phyloP scores from a whole-genome alignment of 2,888 invertebrate species.

The Caenorhabditis wallacei region DNA sequence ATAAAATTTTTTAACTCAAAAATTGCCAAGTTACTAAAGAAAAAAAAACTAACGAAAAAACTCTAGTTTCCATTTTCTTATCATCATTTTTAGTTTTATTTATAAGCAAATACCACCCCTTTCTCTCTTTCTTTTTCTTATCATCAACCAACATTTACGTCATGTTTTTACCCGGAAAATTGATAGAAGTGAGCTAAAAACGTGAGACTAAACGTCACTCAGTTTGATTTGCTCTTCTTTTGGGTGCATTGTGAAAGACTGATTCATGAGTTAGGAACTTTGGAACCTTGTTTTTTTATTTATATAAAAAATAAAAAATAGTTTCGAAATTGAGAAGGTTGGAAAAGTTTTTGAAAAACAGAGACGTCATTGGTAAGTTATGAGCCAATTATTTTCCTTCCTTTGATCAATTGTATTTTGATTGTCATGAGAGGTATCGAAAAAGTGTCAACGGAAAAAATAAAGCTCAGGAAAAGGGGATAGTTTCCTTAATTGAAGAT shows the following conservation, averaged over 20 bases:
- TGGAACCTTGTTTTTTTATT: not conserved
- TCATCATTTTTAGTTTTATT: slow-evolving; percentile 13
- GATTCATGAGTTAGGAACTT: slow-evolving; percentile 6
- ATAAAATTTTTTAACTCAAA: too few relatives aligned
- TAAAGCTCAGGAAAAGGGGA: too few relatives aligned
- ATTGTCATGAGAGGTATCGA: too few relatives aligned
- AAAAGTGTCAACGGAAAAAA: too few relatives aligned
- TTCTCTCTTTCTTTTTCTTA: not conserved
- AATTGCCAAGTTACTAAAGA: too few relatives aligned
- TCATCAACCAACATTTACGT: slow-evolving; percentile 13
- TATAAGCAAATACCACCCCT: not conserved
- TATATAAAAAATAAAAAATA: too few relatives aligned
- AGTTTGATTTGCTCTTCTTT: not conserved
- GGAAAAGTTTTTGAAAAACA: too few relatives aligned
- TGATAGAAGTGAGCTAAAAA: not conserved
- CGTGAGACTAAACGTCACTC: slow-evolving; percentile 5
- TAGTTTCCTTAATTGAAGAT: too few relatives aligned
- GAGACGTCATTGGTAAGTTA: too few relatives aligned
- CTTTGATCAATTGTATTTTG: too few relatives aligned
- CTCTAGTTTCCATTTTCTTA: not conserved
- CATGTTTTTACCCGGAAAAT: slow-evolving; percentile 36
- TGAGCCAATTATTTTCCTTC: too few relatives aligned
- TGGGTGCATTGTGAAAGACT: slow-evolving; percentile 1
- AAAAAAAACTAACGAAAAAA: not conserved
- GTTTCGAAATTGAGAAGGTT: too few relatives aligned